Evolutionary conservation across 2,797 vertebrate species (phyloP).

Genomic region (Aeoliscus strigatus): DNA sequence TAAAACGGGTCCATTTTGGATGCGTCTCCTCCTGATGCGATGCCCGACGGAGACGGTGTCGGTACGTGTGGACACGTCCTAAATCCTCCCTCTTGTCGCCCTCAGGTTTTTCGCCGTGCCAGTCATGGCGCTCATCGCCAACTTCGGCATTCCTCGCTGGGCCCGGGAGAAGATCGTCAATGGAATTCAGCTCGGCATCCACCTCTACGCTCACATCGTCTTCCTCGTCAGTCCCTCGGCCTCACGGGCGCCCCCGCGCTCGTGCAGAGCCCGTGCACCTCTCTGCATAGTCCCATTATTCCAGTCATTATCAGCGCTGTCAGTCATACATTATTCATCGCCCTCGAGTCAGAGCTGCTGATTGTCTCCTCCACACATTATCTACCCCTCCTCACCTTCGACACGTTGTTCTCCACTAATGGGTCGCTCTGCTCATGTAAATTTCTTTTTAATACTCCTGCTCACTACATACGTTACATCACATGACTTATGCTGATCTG

Average conservation of each 20-base stretch:
- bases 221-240: conserved; percentile 79
- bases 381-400: conserved; percentile 51
- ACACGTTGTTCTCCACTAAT: conserved; percentile 48
- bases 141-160: conserved; percentile 93
- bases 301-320: conserved; percentile 40
- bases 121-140: conserved; percentile 88
- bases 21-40: too few species aligned
- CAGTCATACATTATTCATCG: conserved; percentile 55
- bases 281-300: conserved; percentile 31
- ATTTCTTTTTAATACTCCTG: conserved; percentile 27
- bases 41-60: too few species aligned
- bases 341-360: conserved; percentile 42
- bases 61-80: too few species aligned
- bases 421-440: conserved; percentile 9
- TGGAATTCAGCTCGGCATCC: conserved; percentile 89
- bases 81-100: conserved; percentile 23
- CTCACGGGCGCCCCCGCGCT: background rate
- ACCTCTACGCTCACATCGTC: conserved; percentile 88
- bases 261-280: conserved; percentile 12
- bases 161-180: conserved; percentile 94
- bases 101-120: conserved; percentile 91
- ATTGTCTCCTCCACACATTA: conserved; percentile 55
- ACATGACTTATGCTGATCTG: too few species aligned
- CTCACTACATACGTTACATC: conserved; percentile 10
- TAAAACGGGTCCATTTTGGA: too few species aligned